Evolutionary conservation across 2,888 invertebrate species (phyloP).

Genomic region (Gastracanthus pulcherrimus): DNA sequence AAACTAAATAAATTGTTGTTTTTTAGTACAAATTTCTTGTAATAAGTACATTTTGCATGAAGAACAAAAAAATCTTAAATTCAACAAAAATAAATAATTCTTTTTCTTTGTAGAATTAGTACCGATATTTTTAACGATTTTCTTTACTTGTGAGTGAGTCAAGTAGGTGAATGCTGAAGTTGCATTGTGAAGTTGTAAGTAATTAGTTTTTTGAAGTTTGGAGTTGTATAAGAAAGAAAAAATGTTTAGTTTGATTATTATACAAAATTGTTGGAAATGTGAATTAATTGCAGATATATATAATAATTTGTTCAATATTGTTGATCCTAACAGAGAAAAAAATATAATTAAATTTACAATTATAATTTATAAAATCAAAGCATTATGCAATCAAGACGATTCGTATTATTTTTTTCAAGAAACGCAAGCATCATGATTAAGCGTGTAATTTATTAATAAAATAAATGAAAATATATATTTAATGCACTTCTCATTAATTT

Average conservation of each 20-base stretch:
- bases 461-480: too few species aligned
- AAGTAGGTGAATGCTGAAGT: not conserved
- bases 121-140: not conserved
- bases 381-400: not conserved
- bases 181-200: not conserved
- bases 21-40: too few species aligned
- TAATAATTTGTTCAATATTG: not conserved
- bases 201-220: not conserved
- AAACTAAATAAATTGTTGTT: too few species aligned
- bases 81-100: too few species aligned
- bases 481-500: not conserved
- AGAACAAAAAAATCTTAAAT: too few species aligned
- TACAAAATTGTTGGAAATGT: not conserved
- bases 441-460: too few species aligned
- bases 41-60: too few species aligned
- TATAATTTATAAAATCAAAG: not conserved
- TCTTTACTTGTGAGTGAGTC: not conserved
- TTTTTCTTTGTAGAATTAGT: too few species aligned
- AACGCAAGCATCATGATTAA: too few species aligned
- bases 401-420: too few species aligned
- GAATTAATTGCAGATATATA: not conserved
- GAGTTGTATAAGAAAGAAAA: not conserved
- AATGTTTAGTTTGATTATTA: not conserved
- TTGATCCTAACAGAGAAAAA: not conserved
- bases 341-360: not conserved